Percentiles rank a stretch among this genome's conserved stretches.
Conservation (phyloP, 2,113 vertebrate genomes). For the Himantopus leucocephalus region DNA sequence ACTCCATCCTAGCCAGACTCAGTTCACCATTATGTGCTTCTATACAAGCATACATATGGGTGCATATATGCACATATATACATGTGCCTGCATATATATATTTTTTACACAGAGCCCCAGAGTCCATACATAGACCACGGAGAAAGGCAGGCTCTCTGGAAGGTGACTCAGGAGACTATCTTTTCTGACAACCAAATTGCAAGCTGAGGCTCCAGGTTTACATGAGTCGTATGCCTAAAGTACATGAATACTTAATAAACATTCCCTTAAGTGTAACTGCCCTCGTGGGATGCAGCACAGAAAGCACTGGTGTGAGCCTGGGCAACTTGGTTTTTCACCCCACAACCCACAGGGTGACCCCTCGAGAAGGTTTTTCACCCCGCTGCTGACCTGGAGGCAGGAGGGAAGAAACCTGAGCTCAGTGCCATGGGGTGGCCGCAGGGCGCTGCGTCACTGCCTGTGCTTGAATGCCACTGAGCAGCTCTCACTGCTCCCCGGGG, state of each 20-base stretch:
- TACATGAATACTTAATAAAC: not conserved
- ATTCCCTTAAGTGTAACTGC: not conserved
- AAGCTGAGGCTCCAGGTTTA: not conserved
- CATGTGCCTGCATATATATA: too few relatives aligned
- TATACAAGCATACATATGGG: too few relatives aligned
- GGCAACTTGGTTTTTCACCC: not conserved
- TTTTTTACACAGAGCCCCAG: not conserved
- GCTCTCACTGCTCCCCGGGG: accelerated
- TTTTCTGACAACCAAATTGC: not conserved
- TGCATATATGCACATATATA: too few relatives aligned
- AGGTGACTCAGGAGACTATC: not conserved
- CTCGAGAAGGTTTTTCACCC: not conserved
- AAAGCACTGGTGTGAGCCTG: accelerated
- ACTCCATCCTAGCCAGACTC: not conserved
- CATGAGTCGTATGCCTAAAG: not conserved
- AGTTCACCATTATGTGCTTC: not conserved
- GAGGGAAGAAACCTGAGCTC: not conserved
- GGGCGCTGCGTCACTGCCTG: too few relatives aligned
- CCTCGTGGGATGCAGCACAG: not conserved
- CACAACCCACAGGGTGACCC: not conserved
- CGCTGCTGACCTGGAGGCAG: accelerated
- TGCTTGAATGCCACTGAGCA: not conserved
- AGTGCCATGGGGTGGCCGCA: too few relatives aligned
- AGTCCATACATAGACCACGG: not conserved
- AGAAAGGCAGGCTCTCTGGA: not conserved